Base-by-base conservation (phyloP, 1,140 invertebrate genomes). In the Onthophagus taurus region DNA sequence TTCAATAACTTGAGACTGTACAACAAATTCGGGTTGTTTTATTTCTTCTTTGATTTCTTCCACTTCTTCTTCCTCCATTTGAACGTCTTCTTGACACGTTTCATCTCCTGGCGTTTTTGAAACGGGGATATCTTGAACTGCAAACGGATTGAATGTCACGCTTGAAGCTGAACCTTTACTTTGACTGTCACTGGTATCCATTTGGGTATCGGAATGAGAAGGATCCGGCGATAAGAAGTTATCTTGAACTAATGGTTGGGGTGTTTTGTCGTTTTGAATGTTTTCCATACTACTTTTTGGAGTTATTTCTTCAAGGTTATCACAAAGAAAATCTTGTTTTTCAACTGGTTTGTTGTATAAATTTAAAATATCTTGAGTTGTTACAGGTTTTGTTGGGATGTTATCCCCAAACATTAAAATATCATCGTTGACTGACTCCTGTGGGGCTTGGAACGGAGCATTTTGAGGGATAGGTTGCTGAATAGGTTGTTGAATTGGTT, bases 321-420 rank as follows among this genome's bases (percentile, higher is more conserved):
- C 58, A 38, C 45, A 59, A 5, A 65, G 48, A 9, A 65, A 48
- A 52, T 67, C 64, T 5, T 53, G 53, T 19, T 59, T 60, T 39
- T 48, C 18, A 49, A 67, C 67, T 49, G 74, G 72, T 45, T 70
- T 65, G 13, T 76, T 72, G 47, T 78, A 79, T n/a, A 80, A 61
- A 59, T 76, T 80, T 16, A 80, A 57, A 29, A 80, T 80, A 45
- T 74, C 78, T 55, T 77, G 74, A 45, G 76, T 79, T 12, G 72
- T 71, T n/a, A 57, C 51, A 61, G 59, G 50, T 65, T 64, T n/a
- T n/a, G 20, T 12, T 13, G 11, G 38, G 11, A 13, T 29, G 7
- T 41, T 24, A 4, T 41, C 38, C 5, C 65, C 68, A 46, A 73
- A 72, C 63, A 73, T 65, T n/a, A n/a, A n/a, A n/a, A n/a, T n/a